Conservation (phyloP, 2,888 invertebrate genomes). For the Petrolisthes cinctipes region DNA sequence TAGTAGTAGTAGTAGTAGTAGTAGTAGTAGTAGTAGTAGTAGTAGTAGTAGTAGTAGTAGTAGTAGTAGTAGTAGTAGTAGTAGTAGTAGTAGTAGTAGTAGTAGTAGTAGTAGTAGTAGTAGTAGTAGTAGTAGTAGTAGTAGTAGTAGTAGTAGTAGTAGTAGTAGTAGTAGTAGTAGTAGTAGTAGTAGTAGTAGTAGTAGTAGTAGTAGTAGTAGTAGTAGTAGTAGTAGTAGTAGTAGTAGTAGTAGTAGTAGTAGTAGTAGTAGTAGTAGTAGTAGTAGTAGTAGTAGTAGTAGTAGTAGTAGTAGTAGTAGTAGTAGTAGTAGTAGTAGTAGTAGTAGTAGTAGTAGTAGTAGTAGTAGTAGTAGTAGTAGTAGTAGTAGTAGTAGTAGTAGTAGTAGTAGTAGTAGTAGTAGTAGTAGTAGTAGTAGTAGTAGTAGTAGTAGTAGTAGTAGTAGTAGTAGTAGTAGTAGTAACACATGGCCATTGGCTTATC, state of each 20-base stretch:
- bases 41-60: constrained; percentile 3
- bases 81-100: not conserved
- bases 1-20: not conserved
- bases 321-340: constrained; percentile 3
- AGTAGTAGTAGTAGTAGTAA: too few relatives aligned
- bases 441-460: too few relatives aligned
- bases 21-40: not conserved
- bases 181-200: too few relatives aligned
- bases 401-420: too few relatives aligned
- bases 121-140: not conserved
- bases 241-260: not conserved
- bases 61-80: not conserved
- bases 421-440: too few relatives aligned
- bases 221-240: not conserved
- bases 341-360: not conserved
- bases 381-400: too few relatives aligned
- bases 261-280: not conserved
- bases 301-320: constrained; percentile 3
- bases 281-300: not conserved
- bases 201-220: too few relatives aligned
- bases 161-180: too few relatives aligned
- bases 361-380: too few relatives aligned
- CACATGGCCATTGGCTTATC: too few relatives aligned
- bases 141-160: too few relatives aligned
- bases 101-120: constrained; percentile 3